Conservation (phyloP, 2,113 vertebrate genomes). For the Zootoca vivipara region DNA sequence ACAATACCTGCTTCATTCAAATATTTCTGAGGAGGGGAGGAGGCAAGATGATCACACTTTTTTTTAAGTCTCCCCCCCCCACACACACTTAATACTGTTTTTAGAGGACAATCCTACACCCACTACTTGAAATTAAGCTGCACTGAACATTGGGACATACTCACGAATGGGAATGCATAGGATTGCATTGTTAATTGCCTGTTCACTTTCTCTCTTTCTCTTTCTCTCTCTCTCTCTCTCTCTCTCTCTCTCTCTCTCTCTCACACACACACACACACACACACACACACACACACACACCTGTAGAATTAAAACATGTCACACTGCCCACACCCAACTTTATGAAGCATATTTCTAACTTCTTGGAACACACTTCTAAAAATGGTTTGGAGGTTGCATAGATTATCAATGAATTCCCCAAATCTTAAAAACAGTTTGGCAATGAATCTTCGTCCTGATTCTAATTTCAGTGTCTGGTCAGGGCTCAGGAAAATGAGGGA, state of each 20-base stretch:
- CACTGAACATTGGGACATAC: too few relatives aligned
- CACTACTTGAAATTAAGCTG: too few relatives aligned
- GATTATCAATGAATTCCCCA: not conserved
- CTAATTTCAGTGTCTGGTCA: not conserved
- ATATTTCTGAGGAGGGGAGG: not conserved
- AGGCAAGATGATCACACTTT: not conserved
- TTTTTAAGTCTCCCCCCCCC: not conserved
- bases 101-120: too few relatives aligned
- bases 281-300: too few relatives aligned
- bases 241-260: too few relatives aligned
- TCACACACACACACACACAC: too few relatives aligned
- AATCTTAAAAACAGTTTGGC: not conserved
- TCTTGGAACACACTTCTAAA: not conserved
- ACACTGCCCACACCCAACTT: not conserved
- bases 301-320: not conserved
- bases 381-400: too few relatives aligned
- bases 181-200: not conserved
- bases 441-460: not conserved
- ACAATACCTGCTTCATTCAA: not conserved
- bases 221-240: too few relatives aligned
- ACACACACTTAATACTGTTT: not conserved
- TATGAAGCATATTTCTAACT: not conserved
- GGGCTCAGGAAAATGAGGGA: not conserved
- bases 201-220: not conserved
- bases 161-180: too few relatives aligned